A percentile compares a stretch with the other conserved stretches of the same genome.
Conservation (phyloP, 2,888 invertebrate genomes). For the Drosophila suboccidentalis region DNA sequence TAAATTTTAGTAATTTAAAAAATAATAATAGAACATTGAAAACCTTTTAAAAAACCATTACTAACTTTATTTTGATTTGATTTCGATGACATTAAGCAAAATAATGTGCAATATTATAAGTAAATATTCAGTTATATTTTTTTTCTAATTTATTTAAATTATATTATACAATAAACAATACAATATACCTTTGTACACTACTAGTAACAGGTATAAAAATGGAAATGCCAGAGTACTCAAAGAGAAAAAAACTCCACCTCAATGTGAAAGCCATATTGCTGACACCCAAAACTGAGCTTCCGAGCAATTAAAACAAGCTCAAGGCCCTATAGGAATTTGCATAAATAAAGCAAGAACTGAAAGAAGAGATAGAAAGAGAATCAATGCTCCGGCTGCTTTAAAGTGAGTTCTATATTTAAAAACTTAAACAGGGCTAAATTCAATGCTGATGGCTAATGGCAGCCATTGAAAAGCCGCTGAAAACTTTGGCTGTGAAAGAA, state of each 20-base stretch:
- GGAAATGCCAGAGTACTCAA: neutral
- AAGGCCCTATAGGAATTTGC: slow-evolving; percentile 19
- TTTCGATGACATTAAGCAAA: too few species aligned
- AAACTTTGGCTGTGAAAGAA: slow-evolving; percentile 68
- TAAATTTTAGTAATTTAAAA: too few species aligned
- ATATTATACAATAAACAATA: too few species aligned
- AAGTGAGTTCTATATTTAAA: neutral
- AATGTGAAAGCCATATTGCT: slow-evolving; percentile 18
- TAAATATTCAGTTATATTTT: too few species aligned
- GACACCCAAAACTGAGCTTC: slow-evolving; percentile 16
- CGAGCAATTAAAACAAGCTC: slow-evolving; percentile 46
- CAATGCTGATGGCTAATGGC: slow-evolving; percentile 20
- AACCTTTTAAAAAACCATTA: too few species aligned
- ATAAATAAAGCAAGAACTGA: neutral
- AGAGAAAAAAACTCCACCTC: slow-evolving; percentile 17
- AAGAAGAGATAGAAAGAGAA: neutral
- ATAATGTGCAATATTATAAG: too few species aligned
- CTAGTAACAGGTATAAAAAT: neutral
- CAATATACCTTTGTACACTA: too few species aligned
- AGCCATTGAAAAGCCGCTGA: slow-evolving; percentile 56
- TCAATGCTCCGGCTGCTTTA: neutral
- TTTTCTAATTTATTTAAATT: too few species aligned
- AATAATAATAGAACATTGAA: too few species aligned
- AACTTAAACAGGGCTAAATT: slow-evolving; percentile 14
- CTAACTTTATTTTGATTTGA: too few species aligned